A percentile compares a stretch with the other conserved stretches of the same genome.
These are phyloP conservation scores for Nasalis larvatus DNA, from an alignment of 2,113 vertebrate genomes.

Conservation along the genomic window DNA sequence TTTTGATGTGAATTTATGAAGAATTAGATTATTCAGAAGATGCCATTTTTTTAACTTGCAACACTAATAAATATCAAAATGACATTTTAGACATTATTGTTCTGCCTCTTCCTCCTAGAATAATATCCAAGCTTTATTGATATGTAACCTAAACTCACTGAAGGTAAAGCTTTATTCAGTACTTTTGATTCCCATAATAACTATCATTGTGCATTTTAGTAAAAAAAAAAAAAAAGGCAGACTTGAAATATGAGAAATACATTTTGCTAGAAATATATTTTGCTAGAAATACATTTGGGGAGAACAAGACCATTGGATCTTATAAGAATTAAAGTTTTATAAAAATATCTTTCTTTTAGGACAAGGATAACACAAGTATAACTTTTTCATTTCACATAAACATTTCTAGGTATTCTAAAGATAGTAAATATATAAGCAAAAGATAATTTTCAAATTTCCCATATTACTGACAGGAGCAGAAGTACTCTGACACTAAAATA, in stretches of 20 bases:
- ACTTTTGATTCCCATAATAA: neutral
- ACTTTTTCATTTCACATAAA: neutral
- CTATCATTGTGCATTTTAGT: neutral
- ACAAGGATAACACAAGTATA: neutral
- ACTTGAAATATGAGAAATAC: neutral
- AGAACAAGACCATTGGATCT: neutral
- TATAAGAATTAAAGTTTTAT: conserved; percentile 9
- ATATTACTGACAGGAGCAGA: neutral
- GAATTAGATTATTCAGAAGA: conserved; percentile 22
- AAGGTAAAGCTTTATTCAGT: conserved; percentile 3
- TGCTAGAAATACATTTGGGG: neutral
- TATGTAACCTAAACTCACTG: neutral
- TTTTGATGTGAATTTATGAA: conserved; percentile 1
- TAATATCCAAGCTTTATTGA: conserved; percentile 29
- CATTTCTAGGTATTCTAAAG: neutral
- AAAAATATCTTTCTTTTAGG: neutral
- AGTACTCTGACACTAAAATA: neutral
- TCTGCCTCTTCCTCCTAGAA: neutral
- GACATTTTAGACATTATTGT: conserved; percentile 42
- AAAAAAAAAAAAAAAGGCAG: neutral
- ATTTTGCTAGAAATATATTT: conserved; percentile 26
- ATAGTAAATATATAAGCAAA: neutral
- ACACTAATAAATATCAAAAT: neutral
- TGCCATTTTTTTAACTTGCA: neutral
- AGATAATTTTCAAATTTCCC: neutral